Conservation (phyloP, 53 echinoderm and acorn worm species). For the Holothuria leucospilota region DNA sequence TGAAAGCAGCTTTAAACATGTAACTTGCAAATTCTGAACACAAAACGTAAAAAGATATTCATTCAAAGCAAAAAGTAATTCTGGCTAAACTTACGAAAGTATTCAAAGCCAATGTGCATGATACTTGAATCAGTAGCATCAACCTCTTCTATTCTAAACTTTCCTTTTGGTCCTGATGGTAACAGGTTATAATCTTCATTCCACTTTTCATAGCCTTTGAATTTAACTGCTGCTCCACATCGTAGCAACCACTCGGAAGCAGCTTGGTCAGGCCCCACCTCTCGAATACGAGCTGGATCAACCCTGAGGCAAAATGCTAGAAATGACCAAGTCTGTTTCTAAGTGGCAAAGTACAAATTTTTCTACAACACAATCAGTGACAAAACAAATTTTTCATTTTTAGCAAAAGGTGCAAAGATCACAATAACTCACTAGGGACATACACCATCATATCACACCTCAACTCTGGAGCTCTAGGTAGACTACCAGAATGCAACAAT, state of each 20-base stretch:
- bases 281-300: constrained; percentile 79
- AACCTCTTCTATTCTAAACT: constrained; percentile 74
- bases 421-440: too few species aligned
- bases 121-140: constrained; percentile 94
- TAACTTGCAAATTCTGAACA: too few species aligned
- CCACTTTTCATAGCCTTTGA: constrained; percentile 81
- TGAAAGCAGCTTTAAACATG: too few species aligned
- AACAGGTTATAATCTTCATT: constrained; percentile 86
- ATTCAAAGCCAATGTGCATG: constrained; percentile 94
- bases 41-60: too few species aligned
- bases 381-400: too few species aligned
- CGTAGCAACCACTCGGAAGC: constrained; percentile 91
- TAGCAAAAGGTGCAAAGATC: too few species aligned
- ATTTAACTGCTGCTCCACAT: constrained; percentile 88
- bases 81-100: constrained; percentile 75
- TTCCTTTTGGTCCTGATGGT: constrained; percentile 71
- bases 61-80: too few species aligned
- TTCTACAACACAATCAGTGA: too few species aligned
- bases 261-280: constrained; percentile 86
- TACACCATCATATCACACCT: too few species aligned
- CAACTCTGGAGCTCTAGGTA: too few species aligned
- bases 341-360: too few species aligned
- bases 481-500: too few species aligned
- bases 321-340: background rate
- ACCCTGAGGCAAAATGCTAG: constrained; percentile 59